These are phyloP conservation scores for Polylopha cassiicola DNA, from an alignment of 2,888 invertebrate species.

Conservation along the genomic window DNA sequence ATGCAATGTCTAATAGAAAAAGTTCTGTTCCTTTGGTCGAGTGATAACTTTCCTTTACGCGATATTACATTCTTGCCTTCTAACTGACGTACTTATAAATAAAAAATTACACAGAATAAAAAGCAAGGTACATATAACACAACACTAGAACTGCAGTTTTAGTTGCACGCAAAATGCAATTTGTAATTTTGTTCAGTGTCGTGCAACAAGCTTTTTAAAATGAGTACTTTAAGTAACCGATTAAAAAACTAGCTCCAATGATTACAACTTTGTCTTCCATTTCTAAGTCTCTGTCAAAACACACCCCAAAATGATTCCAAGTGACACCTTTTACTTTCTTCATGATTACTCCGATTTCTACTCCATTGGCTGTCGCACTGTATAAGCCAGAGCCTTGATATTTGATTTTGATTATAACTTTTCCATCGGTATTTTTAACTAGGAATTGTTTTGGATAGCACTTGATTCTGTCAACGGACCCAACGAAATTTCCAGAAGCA, in stretches of 20 bases:
- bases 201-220: no score
- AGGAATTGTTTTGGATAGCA: conserved; percentile 31
- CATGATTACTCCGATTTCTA: conserved; percentile 37
- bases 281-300: conserved; percentile 41
- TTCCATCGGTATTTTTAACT: conserved; percentile 34
- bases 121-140: no score
- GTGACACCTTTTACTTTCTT: conserved; percentile 27
- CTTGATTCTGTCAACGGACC: conserved; percentile 35
- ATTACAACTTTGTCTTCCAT: conserved; percentile 41
- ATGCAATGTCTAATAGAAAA: no score
- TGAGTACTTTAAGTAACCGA: conserved; percentile 37
- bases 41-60: no score
- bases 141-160: no score
- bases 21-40: no score
- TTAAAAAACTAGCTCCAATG: conserved; percentile 48
- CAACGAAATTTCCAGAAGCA: conserved; percentile 47
- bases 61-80: no score
- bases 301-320: conserved; percentile 34
- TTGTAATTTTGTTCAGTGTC: no score
- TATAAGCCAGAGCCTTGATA: conserved; percentile 31
- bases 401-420: conserved; percentile 35
- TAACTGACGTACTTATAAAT: no score
- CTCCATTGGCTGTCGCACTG: conserved; percentile 28
- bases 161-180: no score
- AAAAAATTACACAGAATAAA: no score